Base-by-base conservation (phyloP, 2,797 vertebrate genomes). In the Myiotriccus ornatus region DNA sequence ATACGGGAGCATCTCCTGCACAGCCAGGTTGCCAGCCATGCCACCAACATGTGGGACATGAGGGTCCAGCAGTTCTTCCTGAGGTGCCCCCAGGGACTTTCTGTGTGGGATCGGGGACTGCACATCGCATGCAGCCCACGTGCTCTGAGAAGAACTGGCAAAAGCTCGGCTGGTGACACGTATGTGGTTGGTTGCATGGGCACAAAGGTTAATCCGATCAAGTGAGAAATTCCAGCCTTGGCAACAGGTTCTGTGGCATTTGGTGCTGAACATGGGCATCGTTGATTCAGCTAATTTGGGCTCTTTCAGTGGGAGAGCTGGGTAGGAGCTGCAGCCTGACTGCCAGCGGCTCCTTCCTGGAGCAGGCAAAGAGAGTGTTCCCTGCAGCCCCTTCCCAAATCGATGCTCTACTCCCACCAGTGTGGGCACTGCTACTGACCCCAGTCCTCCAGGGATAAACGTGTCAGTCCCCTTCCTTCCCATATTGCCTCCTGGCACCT, bases 21-120 rank as follows among this genome's bases (percentile, higher is more conserved):
- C 4, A n/a, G 23, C 59, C 1, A 1, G 8, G 32, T 3, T 19
- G 2, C 50, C 4, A 0, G 13, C 44, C 22, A 4, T 0, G 4
- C 8, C 63, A 70, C 1, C 60, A 19, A 25, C 4, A 4, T 0
- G 0, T 0, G 1, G 28, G 53, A 69, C 75, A 32, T 0, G 0
- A 86, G n/a, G 27, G 44, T 56, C 62, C 74, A 37, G 16, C 17
- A 13, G 47, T 1, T 56, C 71, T 28, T 87, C 12, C 71, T 2
- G 25, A 77, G 56, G 43, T 55, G 35, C 2, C 14, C 59, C 22
- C 0, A 4, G 25, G 46, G 85, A 37, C 39, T 32, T 50, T 22
- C 59, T 2, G 0, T 3, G 16, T 1, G 8, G 83, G 46, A 89
- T 12, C 0, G 4, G 55, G 37, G 46, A 24, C 35, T 1, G 9